These are phyloP conservation scores for Melanerpes formicivorus DNA, from an alignment of 2,113 vertebrate genomes.

Conservation along the genomic window DNA sequence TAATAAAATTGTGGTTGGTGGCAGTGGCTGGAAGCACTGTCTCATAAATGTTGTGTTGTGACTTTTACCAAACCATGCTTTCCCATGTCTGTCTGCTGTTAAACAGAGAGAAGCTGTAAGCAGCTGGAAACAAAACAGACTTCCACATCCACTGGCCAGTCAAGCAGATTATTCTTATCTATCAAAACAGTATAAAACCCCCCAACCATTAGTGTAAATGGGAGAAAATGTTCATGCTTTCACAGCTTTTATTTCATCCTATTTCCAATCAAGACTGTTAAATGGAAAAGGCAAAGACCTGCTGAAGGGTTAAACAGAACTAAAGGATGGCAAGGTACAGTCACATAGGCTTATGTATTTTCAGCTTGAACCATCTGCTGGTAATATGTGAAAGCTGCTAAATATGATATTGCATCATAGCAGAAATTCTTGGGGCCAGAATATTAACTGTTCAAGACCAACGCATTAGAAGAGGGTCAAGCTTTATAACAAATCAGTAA, in stretches of 20 bases:
- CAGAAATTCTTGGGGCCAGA: conserved; percentile 12
- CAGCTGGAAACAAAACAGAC: neutral
- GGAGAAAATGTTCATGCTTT: neutral
- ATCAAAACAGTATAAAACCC: neutral
- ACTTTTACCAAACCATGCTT: neutral
- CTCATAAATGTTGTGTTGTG: neutral
- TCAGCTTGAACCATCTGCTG: conserved; percentile 54
- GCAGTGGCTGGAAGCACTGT: neutral
- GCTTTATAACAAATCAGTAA: neutral
- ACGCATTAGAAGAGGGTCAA: neutral
- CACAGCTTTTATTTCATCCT: neutral
- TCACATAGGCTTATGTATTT: conserved; percentile 28
- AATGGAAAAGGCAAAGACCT: conserved; percentile 15
- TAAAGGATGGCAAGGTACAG: neutral
- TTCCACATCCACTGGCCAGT: neutral
- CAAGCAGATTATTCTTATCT: neutral
- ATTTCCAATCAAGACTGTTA: neutral
- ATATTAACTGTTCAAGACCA: conserved; percentile 7
- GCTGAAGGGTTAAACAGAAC: conserved; percentile 30
- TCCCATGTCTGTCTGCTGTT: neutral
- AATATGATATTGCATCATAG: conserved; percentile 28
- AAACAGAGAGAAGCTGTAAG: neutral
- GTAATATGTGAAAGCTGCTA: conserved; percentile 30
- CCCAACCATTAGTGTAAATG: neutral
- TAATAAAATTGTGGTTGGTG: neutral